Conservation (phyloP, 2,113 vertebrate genomes). For the Albula goreensis region DNA sequence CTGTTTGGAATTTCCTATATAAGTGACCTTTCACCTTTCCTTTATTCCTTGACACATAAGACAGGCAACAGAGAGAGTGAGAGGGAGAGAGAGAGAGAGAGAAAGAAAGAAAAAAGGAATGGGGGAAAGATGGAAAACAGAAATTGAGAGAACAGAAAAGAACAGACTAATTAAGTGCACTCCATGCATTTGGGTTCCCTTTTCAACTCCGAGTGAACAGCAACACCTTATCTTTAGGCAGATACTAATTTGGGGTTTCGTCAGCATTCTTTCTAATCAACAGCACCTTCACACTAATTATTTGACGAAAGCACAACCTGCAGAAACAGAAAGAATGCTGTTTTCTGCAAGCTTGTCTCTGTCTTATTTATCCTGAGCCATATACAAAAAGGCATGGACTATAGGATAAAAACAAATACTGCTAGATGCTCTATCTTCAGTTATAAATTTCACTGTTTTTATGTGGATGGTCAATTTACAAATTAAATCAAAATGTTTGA, state of each 20-base stretch:
- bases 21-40: slow-evolving; percentile 16
- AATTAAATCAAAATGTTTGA: neutral
- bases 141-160: neutral
- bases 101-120: neutral
- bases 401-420: too few species aligned
- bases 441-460: neutral
- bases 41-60: slow-evolving; percentile 18
- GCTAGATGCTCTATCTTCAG: neutral
- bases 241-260: slow-evolving; percentile 4
- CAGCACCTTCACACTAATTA: neutral
- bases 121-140: neutral
- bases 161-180: slow-evolving; percentile 4
- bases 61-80: neutral
- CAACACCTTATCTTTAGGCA: neutral
- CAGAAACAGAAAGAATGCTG: neutral
- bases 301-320: neutral
- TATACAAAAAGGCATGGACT: too few species aligned
- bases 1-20: slow-evolving; percentile 13
- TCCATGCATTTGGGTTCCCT: neutral
- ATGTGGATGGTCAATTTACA: neutral
- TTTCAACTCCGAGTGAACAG: neutral
- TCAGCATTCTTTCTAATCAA: slow-evolving; percentile 25
- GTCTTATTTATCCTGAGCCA: too few species aligned
- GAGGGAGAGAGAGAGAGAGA: neutral
- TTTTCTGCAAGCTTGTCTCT: too few species aligned